Evolutionary conservation across 2,113 vertebrate species (phyloP).

Genomic region (Chamaea fasciata): DNA sequence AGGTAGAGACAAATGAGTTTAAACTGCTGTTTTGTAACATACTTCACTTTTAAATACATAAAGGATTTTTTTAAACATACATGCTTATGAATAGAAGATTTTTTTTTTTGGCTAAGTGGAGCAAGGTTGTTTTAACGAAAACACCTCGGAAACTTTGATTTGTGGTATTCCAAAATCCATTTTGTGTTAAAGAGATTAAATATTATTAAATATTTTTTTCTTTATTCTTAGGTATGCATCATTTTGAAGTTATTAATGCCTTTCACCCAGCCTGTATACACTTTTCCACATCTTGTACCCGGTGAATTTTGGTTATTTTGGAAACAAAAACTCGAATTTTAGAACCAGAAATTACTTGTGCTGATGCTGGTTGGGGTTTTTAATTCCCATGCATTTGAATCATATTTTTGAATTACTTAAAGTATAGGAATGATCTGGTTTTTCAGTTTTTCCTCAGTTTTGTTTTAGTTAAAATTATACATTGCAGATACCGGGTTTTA

Average conservation of each 20-base stretch:
- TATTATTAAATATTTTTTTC: neutral
- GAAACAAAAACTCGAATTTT: neutral
- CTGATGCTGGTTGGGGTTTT: accelerated
- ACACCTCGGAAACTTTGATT: neutral
- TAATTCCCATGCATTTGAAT: neutral
- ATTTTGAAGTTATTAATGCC: neutral
- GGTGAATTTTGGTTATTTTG: neutral
- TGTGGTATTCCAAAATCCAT: neutral
- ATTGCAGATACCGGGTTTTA: neutral
- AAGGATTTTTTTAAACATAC: neutral
- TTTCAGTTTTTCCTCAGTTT: neutral
- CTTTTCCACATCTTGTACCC: neutral
- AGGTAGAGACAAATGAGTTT: neutral
- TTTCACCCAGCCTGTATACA: neutral
- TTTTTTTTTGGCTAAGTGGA: neutral
- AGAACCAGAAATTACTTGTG: neutral
- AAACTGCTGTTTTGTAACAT: neutral
- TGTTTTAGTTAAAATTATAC: neutral
- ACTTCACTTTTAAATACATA: neutral
- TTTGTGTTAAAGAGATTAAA: neutral
- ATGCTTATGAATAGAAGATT: neutral
- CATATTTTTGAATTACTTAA: neutral
- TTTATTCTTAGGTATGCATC: neutral
- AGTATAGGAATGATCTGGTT: neutral
- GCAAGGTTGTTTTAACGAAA: neutral